Percentiles rank a stretch among this genome's conserved stretches.
These are phyloP conservation scores for Biston betularia DNA, from an alignment of 2,888 invertebrate species.

Conservation along the genomic window DNA sequence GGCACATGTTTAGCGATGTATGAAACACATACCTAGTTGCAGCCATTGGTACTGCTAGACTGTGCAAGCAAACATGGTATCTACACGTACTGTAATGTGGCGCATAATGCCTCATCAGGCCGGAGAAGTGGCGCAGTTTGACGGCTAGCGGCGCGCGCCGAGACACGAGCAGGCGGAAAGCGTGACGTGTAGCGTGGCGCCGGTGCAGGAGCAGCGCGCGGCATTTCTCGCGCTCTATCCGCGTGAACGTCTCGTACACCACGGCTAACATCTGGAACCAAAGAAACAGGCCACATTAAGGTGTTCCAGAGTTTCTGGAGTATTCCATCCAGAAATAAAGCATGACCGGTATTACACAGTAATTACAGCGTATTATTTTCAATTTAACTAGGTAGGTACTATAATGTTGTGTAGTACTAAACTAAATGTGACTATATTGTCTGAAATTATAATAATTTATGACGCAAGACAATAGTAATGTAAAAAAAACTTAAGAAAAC, in stretches of 20 bases:
- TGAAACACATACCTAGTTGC: too few species aligned
- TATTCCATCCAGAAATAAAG: too few species aligned
- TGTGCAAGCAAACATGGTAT: background rate
- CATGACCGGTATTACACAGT: too few species aligned
- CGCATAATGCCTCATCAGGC: conserved; percentile 91
- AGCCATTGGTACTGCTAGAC: background rate
- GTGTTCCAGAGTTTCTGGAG: too few species aligned
- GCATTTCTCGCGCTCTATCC: conserved; percentile 94
- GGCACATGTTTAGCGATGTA: too few species aligned
- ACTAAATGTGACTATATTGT: too few species aligned
- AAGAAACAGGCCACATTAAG: background rate
- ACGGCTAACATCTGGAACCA: conserved; percentile 92
- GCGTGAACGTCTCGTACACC: conserved; percentile 95
- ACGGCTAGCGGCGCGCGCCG: conserved; percentile 90
- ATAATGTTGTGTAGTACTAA: too few species aligned
- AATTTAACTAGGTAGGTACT: too few species aligned
- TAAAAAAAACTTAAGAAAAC: too few species aligned
- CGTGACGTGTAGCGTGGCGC: conserved; percentile 92
- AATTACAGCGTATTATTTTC: too few species aligned
- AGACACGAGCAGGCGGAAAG: conserved; percentile 93
- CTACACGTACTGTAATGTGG: conserved; percentile 86
- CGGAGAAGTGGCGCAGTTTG: conserved; percentile 91
- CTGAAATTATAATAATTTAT: too few species aligned
- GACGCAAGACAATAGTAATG: too few species aligned
- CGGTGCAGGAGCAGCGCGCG: conserved; percentile 93